Percentiles rank a stretch among this genome's conserved stretches.
phyloP scores from a whole-genome alignment of 2,888 invertebrate genomes.

The Steromphala cineraria region DNA sequence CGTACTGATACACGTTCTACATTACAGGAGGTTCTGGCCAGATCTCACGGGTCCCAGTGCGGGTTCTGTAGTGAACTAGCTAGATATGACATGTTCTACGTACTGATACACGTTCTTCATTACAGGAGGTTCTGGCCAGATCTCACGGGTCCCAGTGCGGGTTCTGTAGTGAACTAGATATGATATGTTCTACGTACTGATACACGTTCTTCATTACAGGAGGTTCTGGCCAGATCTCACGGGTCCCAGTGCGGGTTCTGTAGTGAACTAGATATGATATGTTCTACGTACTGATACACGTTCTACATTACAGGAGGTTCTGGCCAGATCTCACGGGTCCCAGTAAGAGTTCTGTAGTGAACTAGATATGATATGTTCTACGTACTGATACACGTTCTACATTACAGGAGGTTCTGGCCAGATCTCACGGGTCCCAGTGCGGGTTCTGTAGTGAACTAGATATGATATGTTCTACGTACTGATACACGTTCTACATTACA shows the following conservation, averaged over 20 bases:
- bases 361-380: too few relatives aligned
- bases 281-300: background rate
- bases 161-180: too few relatives aligned
- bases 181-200: too few relatives aligned
- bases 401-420: conserved; percentile 81
- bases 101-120: too few relatives aligned
- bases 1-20: background rate
- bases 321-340: conserved; percentile 93
- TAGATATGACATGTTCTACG: too few relatives aligned
- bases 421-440: conserved; percentile 94
- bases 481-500: conserved; percentile 29
- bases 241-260: conserved; percentile 97
- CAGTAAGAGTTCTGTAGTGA: conserved; percentile 93
- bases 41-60: conserved; percentile 94
- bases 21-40: conserved; percentile 81
- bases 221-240: conserved; percentile 88
- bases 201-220: conserved; percentile 41
- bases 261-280: conserved; percentile 70
- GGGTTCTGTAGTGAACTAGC: conserved; percentile 88
- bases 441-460: conserved; percentile 84
- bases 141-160: conserved; percentile 96
- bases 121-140: conserved; percentile 81
- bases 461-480: too few relatives aligned
- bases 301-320: conserved; percentile 75
- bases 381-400: background rate